These are phyloP conservation scores for Radopholus similis DNA, from an alignment of 1,140 invertebrate genomes.

Conservation along the genomic window DNA sequence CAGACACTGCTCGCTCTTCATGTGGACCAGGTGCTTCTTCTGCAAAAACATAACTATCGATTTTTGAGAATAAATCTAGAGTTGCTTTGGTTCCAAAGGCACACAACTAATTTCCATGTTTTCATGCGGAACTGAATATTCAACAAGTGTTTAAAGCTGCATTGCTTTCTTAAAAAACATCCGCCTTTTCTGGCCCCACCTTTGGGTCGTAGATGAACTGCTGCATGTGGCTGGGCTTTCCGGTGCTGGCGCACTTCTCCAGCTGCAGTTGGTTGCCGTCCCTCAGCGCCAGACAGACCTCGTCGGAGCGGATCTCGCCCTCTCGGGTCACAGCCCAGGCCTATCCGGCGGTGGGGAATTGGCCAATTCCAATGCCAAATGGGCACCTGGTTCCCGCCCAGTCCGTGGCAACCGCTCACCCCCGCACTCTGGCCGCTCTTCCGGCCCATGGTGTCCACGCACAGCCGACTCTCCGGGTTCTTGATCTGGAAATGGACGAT, in stretches of 20 bases:
- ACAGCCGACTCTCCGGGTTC: conserved; percentile 20
- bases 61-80: neutral
- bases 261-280: conserved; percentile 12
- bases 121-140: conserved; percentile 14
- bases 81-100: neutral
- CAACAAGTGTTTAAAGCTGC: neutral
- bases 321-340: conserved; percentile 39
- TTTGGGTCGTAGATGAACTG: conserved; percentile 31
- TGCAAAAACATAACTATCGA: conserved; percentile 20
- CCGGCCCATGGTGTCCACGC: conserved; percentile 46
- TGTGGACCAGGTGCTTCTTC: conserved; percentile 21
- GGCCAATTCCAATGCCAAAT: neutral
- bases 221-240: conserved; percentile 18
- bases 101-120: conserved; percentile 5
- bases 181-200: neutral
- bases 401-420: conserved; percentile 38
- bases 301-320: conserved; percentile 47
- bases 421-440: conserved; percentile 41
- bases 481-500: conserved; percentile 46
- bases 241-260: conserved; percentile 41
- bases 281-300: conserved; percentile 31
- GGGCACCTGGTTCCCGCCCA: conserved; percentile 45
- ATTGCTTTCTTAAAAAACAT: neutral
- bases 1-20: conserved; percentile 17
- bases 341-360: conserved; percentile 12